phyloP scores from a whole-genome alignment of 2,888 invertebrate genomes.

The Andricus quercusramuli region DNA sequence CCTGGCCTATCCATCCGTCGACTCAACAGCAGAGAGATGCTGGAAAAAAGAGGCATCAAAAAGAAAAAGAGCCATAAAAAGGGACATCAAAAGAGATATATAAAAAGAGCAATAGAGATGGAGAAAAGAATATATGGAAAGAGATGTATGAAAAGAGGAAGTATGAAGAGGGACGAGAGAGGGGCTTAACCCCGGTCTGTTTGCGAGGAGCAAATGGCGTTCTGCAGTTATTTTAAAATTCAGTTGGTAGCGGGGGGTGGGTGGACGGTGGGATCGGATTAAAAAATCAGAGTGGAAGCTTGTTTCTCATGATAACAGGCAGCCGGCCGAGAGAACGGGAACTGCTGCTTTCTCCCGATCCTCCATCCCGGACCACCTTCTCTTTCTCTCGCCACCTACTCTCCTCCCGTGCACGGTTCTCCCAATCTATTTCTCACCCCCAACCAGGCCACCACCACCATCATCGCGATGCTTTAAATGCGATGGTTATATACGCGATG shows the following conservation, averaged over 20 bases:
- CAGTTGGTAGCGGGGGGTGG: constrained; percentile 67
- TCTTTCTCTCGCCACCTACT: constrained; percentile 39
- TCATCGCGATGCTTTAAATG: constrained; percentile 65
- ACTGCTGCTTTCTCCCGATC: constrained; percentile 56
- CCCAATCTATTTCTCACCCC: constrained; percentile 52
- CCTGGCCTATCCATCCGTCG: constrained; percentile 37
- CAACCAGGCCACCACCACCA: constrained; percentile 52
- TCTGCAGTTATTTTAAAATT: constrained; percentile 80
- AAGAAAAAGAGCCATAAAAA: constrained; percentile 46
- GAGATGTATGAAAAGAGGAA: constrained; percentile 52
- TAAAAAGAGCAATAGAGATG: constrained; percentile 51
- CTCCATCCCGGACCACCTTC: constrained; percentile 43
- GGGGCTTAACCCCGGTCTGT: constrained; percentile 75
- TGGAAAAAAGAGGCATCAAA: constrained; percentile 25
- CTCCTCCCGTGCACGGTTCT: constrained; percentile 43
- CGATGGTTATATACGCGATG: constrained; percentile 55
- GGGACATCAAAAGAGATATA: constrained; percentile 54
- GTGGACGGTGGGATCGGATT: constrained; percentile 76
- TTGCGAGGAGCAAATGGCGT: constrained; percentile 80
- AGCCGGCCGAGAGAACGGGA: constrained; percentile 59
- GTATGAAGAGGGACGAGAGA: constrained; percentile 58
- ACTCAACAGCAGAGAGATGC: constrained; percentile 37
- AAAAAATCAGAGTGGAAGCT: constrained; percentile 80
- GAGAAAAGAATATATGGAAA: constrained; percentile 21
- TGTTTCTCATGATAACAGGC: constrained; percentile 78